Evolutionary conservation across 2,888 invertebrate genomes (phyloP).

Genomic region (Luperina nickerlii): DNA sequence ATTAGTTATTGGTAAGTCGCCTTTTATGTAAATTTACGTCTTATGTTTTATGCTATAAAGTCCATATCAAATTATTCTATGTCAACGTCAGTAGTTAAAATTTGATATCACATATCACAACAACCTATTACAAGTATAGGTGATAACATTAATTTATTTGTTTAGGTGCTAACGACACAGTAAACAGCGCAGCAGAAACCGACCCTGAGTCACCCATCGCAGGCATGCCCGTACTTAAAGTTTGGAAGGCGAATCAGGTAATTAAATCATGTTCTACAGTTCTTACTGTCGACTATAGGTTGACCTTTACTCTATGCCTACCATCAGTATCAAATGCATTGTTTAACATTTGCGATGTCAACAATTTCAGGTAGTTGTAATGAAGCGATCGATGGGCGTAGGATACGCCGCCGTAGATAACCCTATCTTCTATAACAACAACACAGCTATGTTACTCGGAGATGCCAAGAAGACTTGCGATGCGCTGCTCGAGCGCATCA

Average conservation of each 20-base stretch:
- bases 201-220: slow-evolving; percentile 98
- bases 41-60: not conserved
- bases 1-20: slow-evolving; percentile 92
- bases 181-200: slow-evolving; percentile 97
- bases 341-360: slow-evolving; percentile 1
- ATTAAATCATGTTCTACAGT: not conserved
- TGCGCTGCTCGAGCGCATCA: slow-evolving; percentile 93
- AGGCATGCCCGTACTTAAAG: slow-evolving; percentile 97
- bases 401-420: slow-evolving; percentile 98
- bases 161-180: slow-evolving; percentile 96
- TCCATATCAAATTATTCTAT: not conserved
- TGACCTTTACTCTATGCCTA: not conserved
- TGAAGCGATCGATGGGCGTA: slow-evolving; percentile 97
- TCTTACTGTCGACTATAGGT: not conserved
- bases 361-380: slow-evolving; percentile 93
- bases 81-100: not conserved
- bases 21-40: not conserved
- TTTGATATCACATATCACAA: not conserved
- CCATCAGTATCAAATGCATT: not conserved
- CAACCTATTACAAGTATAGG: not conserved
- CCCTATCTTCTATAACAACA: slow-evolving; percentile 97
- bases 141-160: slow-evolving; percentile 13
- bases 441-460: slow-evolving; percentile 96
- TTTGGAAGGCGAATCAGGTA: slow-evolving; percentile 96
- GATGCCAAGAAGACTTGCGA: slow-evolving; percentile 98